phyloP scores from a whole-genome alignment of 35 echinoderm and acorn worm species.

The Patiria miniata region DNA sequence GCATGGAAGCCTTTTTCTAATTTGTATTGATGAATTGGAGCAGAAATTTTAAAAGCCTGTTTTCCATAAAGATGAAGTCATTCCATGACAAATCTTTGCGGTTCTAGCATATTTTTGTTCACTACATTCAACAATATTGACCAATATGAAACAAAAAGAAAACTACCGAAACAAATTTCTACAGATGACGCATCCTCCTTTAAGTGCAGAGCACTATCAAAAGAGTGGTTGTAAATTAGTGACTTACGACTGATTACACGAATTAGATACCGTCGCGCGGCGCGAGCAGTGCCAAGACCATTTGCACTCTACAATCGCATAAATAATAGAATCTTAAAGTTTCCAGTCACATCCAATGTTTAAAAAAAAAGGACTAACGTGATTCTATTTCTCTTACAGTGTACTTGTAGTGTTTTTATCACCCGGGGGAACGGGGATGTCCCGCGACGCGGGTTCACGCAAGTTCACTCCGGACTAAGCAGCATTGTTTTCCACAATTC shows the following conservation, averaged over 20 bases:
- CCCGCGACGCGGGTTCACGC: not conserved
- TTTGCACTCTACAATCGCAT: not conserved
- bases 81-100: no score
- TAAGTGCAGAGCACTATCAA: conserved; percentile 12
- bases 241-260: conserved; percentile 28
- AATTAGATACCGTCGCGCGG: conserved; percentile 3
- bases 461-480: not conserved
- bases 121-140: no score
- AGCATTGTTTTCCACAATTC: not conserved
- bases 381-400: not conserved
- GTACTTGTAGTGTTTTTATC: not conserved
- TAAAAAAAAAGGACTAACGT: no score
- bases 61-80: no score
- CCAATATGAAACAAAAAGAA: no score
- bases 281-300: not conserved
- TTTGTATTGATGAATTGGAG: no score
- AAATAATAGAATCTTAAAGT: not conserved
- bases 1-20: no score
- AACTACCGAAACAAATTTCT: no score
- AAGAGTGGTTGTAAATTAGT: conserved; percentile 9
- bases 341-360: not conserved
- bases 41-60: no score
- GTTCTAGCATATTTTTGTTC: no score
- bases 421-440: not conserved
- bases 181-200: conserved; percentile 20